Conservation (phyloP, 2,888 invertebrate species). For the Lymantria monacha region DNA sequence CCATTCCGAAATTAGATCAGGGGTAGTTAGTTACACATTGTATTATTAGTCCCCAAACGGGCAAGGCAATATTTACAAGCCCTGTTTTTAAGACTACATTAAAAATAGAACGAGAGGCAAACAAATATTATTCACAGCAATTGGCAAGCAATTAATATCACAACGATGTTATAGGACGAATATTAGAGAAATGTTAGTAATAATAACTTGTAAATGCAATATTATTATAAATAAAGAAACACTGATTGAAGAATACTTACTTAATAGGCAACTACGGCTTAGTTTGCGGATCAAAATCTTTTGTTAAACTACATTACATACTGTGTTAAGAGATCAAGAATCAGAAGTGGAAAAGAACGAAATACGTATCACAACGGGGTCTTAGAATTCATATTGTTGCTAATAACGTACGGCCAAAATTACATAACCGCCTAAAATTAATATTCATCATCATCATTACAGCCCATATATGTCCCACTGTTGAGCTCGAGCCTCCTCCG, state of each 20-base stretch:
- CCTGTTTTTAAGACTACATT: too few relatives aligned
- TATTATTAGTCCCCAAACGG: too few relatives aligned
- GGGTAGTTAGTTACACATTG: too few relatives aligned
- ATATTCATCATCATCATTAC: too few relatives aligned
- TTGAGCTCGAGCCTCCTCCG: too few relatives aligned
- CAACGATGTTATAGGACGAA: background rate
- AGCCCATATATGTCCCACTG: too few relatives aligned
- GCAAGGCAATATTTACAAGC: too few relatives aligned
- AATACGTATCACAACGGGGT: background rate
- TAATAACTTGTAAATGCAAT: slow-evolving; percentile 53
- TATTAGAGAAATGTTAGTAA: slow-evolving; percentile 26
- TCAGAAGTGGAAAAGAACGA: background rate
- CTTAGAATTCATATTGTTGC: background rate
- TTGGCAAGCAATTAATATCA: slow-evolving; percentile 8
- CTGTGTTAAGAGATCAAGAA: background rate
- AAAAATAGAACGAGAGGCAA: too few relatives aligned
- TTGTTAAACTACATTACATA: slow-evolving; percentile 1
- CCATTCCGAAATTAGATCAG: too few relatives aligned
- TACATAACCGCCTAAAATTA: background rate
- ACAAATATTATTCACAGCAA: too few relatives aligned
- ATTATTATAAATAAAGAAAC: slow-evolving; percentile 36
- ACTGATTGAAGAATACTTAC: slow-evolving; percentile 12
- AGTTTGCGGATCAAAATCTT: background rate
- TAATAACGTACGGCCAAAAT: background rate
- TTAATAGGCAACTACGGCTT: background rate